A percentile compares a stretch with the other conserved stretches of the same genome.
These are phyloP conservation scores for Mayetiola destructor DNA, from an alignment of 2,888 invertebrate species.

Conservation along the genomic window DNA sequence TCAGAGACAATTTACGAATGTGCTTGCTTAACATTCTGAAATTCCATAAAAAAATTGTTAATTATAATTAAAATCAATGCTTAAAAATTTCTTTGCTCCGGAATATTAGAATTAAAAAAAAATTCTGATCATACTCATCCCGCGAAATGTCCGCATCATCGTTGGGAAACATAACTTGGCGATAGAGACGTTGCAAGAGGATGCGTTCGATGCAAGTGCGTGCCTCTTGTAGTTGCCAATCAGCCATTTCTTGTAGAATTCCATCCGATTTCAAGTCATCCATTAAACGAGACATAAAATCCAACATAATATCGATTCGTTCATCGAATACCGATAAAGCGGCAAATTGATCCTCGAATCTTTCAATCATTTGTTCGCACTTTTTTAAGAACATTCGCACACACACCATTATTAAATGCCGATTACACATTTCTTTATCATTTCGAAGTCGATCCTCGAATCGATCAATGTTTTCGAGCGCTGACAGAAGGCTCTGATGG, in stretches of 20 bases:
- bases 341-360: constrained; percentile 69
- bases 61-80: neutral
- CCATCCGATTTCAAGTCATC: constrained; percentile 54
- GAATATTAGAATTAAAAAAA: neutral
- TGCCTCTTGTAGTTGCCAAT: constrained; percentile 55
- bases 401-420: constrained; percentile 59
- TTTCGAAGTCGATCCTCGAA: constrained; percentile 43
- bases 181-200: constrained; percentile 83
- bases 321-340: constrained; percentile 72
- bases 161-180: constrained; percentile 89
- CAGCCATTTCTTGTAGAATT: constrained; percentile 51
- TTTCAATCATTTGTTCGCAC: constrained; percentile 53
- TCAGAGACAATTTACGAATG: constrained; percentile 61
- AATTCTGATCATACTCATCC: constrained; percentile 69
- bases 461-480: constrained; percentile 56
- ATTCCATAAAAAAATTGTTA: neutral
- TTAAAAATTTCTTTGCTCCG: too few species aligned
- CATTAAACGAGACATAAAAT: constrained; percentile 57
- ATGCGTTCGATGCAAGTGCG: constrained; percentile 75
- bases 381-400: constrained; percentile 68
- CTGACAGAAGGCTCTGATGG: constrained; percentile 62
- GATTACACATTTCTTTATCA: constrained; percentile 56
- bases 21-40: constrained; percentile 72
- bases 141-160: constrained; percentile 87
- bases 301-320: constrained; percentile 75